Evolutionary conservation across 2,113 vertebrate species (phyloP).

Genomic region (Alligator sinensis): DNA sequence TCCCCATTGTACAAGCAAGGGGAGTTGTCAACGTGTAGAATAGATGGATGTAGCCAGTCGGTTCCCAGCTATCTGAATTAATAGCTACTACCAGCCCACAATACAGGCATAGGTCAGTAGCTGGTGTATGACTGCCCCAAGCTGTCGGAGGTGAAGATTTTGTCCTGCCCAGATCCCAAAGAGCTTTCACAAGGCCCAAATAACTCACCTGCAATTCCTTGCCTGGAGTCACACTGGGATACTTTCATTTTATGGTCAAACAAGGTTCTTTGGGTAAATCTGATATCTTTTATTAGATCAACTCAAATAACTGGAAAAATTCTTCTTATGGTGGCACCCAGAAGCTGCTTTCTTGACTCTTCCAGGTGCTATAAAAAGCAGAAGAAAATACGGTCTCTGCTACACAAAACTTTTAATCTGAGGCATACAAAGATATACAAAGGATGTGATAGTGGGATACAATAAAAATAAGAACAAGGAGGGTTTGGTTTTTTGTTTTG

Average conservation of each 20-base stretch:
- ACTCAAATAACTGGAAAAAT: too few species aligned
- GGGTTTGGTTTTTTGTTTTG: too few species aligned
- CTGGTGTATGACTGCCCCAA: not conserved
- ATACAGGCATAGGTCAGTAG: too few species aligned
- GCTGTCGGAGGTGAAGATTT: not conserved
- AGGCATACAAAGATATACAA: fast-evolving
- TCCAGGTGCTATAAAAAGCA: not conserved
- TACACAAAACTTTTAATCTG: fast-evolving
- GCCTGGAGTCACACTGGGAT: not conserved
- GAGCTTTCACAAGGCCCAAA: not conserved
- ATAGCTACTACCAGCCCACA: not conserved
- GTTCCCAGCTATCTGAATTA: not conserved
- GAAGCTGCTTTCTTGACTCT: too few species aligned
- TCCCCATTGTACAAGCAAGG: not conserved
- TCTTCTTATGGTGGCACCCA: not conserved
- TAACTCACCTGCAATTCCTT: not conserved
- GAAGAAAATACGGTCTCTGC: not conserved
- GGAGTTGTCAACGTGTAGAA: not conserved
- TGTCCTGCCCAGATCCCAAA: not conserved
- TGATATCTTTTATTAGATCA: too few species aligned
- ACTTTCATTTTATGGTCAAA: not conserved
- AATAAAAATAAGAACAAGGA: not conserved
- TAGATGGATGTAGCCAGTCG: not conserved
- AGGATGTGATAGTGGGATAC: fast-evolving
- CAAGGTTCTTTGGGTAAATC: too few species aligned